Evolutionary conservation across 2,113 vertebrate species (phyloP).

Genomic region (Tachuris rubrigastra): DNA sequence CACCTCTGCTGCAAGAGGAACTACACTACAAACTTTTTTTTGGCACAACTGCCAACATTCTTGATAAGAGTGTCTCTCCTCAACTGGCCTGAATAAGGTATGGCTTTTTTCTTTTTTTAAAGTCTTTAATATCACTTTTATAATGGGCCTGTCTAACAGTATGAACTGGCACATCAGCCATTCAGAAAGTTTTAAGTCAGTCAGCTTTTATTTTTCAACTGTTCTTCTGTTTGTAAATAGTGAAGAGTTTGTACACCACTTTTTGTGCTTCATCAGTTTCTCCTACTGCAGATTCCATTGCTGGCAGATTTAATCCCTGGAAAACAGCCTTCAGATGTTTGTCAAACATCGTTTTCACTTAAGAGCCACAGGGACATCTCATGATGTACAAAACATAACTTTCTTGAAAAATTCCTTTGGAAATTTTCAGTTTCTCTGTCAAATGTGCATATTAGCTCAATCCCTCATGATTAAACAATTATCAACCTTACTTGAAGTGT

Average conservation of each 20-base stretch:
- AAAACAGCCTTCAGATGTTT: background rate
- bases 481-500: background rate
- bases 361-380: background rate
- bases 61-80: background rate
- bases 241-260: background rate
- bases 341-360: background rate
- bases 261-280: background rate
- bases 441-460: background rate
- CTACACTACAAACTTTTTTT: background rate
- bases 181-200: background rate
- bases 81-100: background rate
- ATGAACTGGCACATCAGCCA: background rate
- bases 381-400: background rate
- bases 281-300: background rate
- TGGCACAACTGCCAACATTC: background rate
- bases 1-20: background rate
- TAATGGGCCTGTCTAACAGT: background rate
- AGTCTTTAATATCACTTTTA: background rate
- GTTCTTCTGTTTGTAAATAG: background rate
- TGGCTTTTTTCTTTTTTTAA: background rate
- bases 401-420: background rate
- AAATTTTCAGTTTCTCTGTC: background rate
- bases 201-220: background rate
- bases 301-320: background rate
- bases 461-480: background rate